Evolutionary conservation across 2,113 vertebrate genomes (phyloP).

Genomic region (Rhadina sibilatrix): DNA sequence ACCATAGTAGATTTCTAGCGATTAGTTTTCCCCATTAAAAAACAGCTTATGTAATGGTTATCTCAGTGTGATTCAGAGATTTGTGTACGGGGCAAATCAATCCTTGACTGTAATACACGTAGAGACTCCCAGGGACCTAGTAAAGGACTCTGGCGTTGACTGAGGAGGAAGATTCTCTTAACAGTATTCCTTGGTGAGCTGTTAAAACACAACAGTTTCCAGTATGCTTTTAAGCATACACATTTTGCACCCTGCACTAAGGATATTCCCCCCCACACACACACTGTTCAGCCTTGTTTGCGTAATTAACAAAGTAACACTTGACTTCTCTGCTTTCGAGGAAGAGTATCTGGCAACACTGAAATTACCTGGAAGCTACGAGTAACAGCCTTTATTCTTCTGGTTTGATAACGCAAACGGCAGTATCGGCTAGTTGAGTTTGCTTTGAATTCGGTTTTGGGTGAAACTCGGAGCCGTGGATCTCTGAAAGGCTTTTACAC

Average conservation of each 20-base stretch:
- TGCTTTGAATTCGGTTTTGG: neutral
- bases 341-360: neutral
- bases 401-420: neutral
- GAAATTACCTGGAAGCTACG: neutral
- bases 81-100: neutral
- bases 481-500: neutral
- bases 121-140: neutral
- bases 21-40: neutral
- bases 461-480: neutral
- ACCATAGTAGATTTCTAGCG: neutral
- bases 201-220: neutral
- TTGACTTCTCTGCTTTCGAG: neutral
- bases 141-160: neutral
- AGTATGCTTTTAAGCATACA: neutral
- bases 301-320: neutral
- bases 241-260: too few species aligned
- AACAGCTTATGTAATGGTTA: neutral
- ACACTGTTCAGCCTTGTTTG: neutral
- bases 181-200: neutral
- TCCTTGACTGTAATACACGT: too few species aligned
- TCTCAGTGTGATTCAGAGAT: neutral
- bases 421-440: too few species aligned
- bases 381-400: too few species aligned
- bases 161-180: neutral
- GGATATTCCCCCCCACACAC: rapidly evolving